Percentiles rank a stretch among this genome's conserved stretches.
These are phyloP conservation scores for Crotalus viridis DNA, from an alignment of 2,113 vertebrate genomes.

Conservation along the genomic window DNA sequence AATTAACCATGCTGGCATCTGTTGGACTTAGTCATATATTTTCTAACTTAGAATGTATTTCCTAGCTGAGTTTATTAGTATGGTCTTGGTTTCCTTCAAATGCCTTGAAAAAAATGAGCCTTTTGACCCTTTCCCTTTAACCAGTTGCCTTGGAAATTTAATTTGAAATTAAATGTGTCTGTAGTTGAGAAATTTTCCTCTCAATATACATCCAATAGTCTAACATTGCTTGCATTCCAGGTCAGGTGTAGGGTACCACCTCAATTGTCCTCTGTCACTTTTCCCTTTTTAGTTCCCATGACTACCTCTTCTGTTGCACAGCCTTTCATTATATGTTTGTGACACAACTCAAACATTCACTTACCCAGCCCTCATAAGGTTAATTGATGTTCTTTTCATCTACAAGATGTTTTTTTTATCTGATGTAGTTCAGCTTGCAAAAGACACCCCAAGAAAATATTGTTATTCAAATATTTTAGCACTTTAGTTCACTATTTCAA, in stretches of 20 bases:
- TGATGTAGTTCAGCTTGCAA: neutral
- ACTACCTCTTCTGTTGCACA: neutral
- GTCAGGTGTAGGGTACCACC: neutral
- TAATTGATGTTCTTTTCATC: neutral
- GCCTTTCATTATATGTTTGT: neutral
- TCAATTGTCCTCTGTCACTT: neutral
- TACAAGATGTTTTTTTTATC: neutral
- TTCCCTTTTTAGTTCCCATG: neutral
- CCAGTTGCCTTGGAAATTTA: neutral
- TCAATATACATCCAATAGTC: neutral
- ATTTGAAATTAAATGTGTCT: neutral
- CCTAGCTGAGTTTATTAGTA: neutral
- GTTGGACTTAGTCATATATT: neutral
- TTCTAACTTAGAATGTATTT: neutral
- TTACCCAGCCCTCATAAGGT: neutral
- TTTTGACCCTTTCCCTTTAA: neutral
- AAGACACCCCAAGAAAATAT: neutral
- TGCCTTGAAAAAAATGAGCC: neutral
- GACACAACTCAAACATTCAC: neutral
- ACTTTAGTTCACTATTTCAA: neutral
- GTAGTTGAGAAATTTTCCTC: neutral
- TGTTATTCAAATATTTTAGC: neutral
- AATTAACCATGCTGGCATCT: neutral
- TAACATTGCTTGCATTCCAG: neutral
- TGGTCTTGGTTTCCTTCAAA: neutral